phyloP scores from a whole-genome alignment of 2,888 invertebrate genomes.

The Tetragnatha montana region DNA sequence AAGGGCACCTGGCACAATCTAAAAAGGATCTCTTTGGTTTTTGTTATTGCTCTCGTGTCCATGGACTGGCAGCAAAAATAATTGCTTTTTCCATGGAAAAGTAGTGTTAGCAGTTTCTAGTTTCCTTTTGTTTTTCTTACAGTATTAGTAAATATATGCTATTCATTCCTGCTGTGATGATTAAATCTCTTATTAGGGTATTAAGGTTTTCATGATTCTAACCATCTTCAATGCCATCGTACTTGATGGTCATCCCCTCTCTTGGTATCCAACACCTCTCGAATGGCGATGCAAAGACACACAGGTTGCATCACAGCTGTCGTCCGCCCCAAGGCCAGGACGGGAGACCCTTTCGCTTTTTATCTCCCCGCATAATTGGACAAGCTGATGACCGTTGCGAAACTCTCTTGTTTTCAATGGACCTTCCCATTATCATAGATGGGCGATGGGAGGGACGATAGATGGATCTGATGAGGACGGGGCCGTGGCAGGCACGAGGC shows the following conservation, averaged over 20 bases:
- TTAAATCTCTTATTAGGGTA: background rate
- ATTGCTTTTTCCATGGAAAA: too few relatives aligned
- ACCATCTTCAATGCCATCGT: too few relatives aligned
- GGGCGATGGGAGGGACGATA: background rate
- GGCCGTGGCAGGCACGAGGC: background rate
- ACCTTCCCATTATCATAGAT: background rate
- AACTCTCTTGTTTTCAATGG: constrained; percentile 36
- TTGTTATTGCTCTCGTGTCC: too few relatives aligned
- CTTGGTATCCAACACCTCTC: background rate
- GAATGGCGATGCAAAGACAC: constrained; percentile 6
- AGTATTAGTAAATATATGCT: too few relatives aligned
- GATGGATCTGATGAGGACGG: background rate
- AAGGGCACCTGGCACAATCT: too few relatives aligned
- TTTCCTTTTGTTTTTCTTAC: too few relatives aligned
- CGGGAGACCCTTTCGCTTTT: constrained; percentile 11
- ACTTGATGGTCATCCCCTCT: too few relatives aligned
- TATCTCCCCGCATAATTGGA: constrained; percentile 45
- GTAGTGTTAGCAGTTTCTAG: too few relatives aligned
- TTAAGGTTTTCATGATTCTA: background rate
- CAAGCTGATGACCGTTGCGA: constrained; percentile 58
- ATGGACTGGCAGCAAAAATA: too few relatives aligned
- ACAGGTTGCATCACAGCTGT: constrained; percentile 41
- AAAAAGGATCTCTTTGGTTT: too few relatives aligned
- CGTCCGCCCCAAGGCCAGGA: constrained; percentile 34
- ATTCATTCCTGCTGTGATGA: too few relatives aligned